Evolutionary conservation across 1,140 invertebrate species (phyloP).

Genomic region (Bombus terrestris): DNA sequence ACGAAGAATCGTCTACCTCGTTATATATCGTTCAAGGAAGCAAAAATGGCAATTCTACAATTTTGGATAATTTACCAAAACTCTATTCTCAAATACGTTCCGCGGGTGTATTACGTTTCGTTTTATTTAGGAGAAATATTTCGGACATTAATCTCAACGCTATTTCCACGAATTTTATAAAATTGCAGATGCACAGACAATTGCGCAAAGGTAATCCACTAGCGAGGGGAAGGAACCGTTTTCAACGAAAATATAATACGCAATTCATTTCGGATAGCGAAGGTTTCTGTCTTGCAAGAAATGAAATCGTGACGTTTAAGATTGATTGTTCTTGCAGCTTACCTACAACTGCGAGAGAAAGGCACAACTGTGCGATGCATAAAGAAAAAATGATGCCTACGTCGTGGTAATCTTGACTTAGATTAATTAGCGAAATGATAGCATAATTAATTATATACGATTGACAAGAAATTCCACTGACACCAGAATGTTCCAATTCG

Average conservation of each 20-base stretch:
- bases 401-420: constrained; percentile 33
- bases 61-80: background rate
- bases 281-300: constrained; percentile 48
- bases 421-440: constrained; percentile 73
- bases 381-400: constrained; percentile 44
- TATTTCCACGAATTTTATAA: background rate
- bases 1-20: background rate
- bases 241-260: constrained; percentile 16
- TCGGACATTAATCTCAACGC: background rate
- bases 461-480: constrained; percentile 65
- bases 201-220: background rate
- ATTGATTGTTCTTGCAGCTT: constrained; percentile 58
- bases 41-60: no score
- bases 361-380: constrained; percentile 9
- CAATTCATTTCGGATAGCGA: constrained; percentile 30
- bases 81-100: background rate
- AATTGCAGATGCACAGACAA: background rate
- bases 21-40: background rate
- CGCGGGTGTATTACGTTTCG: background rate
- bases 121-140: background rate
- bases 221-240: background rate
- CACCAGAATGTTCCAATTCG: constrained; percentile 15
- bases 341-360: constrained; percentile 5
- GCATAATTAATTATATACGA: constrained; percentile 70
- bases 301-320: constrained; percentile 57